These are phyloP conservation scores for Dromaius novaehollandiae DNA, from an alignment of 2,113 vertebrate species.

Conservation along the genomic window DNA sequence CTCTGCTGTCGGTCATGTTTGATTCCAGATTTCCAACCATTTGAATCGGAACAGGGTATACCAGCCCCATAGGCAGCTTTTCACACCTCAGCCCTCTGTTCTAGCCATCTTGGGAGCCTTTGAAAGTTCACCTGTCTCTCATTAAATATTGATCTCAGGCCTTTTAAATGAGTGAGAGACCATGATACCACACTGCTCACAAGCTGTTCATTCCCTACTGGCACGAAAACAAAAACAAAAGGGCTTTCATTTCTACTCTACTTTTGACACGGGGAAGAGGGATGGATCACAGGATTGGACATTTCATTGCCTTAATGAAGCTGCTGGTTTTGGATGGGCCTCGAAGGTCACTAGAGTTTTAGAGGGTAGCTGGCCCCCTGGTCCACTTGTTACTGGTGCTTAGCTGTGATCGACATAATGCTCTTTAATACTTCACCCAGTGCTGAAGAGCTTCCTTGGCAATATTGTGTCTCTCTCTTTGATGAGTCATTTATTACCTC, in stretches of 20 bases:
- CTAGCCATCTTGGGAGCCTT: not conserved
- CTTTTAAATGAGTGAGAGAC: not conserved
- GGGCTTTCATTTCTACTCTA: not conserved
- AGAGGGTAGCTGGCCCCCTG: not conserved
- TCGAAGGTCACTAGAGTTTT: not conserved
- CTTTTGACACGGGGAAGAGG: not conserved
- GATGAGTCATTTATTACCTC: not conserved
- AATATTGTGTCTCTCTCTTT: not conserved
- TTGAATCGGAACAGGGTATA: not conserved
- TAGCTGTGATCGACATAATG: not conserved
- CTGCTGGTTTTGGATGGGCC: not conserved
- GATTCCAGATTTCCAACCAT: not conserved
- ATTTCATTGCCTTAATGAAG: not conserved
- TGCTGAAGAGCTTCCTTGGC: not conserved
- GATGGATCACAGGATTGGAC: not conserved
- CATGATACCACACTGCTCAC: not conserved
- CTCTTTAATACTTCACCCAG: not conserved
- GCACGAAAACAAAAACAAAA: not conserved
- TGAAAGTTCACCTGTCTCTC: not conserved
- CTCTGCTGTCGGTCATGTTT: not conserved
- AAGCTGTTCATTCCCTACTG: not conserved
- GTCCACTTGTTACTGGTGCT: not conserved
- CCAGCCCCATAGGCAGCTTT: not conserved
- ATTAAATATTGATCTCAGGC: not conserved
- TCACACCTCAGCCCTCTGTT: not conserved